Evolutionary conservation across 1,140 invertebrate species (phyloP), one percentile per base, ranked within the genome.

Genomic region (Holcopasites calliopsidis): DNA sequence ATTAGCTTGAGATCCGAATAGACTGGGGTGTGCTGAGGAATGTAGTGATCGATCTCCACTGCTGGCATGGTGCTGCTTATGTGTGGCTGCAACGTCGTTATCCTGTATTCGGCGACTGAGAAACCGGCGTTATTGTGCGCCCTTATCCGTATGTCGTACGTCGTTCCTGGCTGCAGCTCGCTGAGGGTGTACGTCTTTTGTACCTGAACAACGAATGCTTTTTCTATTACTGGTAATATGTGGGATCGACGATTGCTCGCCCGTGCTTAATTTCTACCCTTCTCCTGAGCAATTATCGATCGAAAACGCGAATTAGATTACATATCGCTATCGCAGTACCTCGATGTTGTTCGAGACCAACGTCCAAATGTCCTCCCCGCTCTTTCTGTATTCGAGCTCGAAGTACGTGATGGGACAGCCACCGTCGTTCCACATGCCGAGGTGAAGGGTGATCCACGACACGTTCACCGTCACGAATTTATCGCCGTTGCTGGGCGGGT

Each of bases 41-140:
- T 88, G 58, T 85, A 91, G 52, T 89, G 89, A 86, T 91, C 89
- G 55, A 91, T 90, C 79, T 91, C 89, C n/a, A 91, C 87, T 11
- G 86, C 85, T 40, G 90, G 85, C 26, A 90, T 66, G 10, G 90
- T 91, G 21, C 90, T 88, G 85, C 96, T 94, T 89, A 95, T 95
- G 84, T 94, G 93, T 26, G 94, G 90, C 2, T 95, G 95, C 50
- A 96, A 93, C 4, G 96, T 97, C 38, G 95, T 95, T 89, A 97
- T 96, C 90, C 97, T 96, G 87, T 98, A 98, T n/a, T 96, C 92
- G 0, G 95, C 96, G 49, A 95, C 94, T 0, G 96, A 97, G 55
- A 95, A 96, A 0, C 98, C 98, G 0, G 97, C 97, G 88, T 98
- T 97, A 89, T 98, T 99, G 90, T 97, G 95, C 0, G 97, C 97